Evolutionary conservation across 2,113 vertebrate genomes (phyloP), one percentile per base, ranked within the genome.

Genomic region (Apteryx owenii): DNA sequence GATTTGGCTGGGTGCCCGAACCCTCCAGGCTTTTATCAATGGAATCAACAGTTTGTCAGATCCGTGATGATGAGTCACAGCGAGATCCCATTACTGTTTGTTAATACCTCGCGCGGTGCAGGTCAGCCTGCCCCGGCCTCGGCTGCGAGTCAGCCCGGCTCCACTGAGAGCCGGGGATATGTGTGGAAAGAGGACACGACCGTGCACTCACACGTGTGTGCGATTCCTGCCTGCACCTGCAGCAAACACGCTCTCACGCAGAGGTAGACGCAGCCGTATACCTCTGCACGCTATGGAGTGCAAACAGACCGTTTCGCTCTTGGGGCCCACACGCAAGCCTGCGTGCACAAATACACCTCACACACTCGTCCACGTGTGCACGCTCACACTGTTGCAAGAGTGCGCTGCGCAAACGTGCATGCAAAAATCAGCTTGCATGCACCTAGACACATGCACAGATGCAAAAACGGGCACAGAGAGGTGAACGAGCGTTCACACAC

Each of bases 1-100:
- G 90, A 82, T 88, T 89, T 97, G 97, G 97, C 97, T 8, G 5
- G 22, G 71, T 93, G 94, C 96, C 95, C 10, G 2, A 93, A 83
- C 75, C 84, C 93, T 95, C 92, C 0, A 18, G 81, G 96, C 85
- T 97, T 98, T 97, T 96, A 96, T 98, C 97, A 97, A 88, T 97
- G 96, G 93, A 84, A 94, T 95, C 95, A 94, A 95, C 48, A 78
- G 85, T 95, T 97, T 94, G 88, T 97, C 88, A 65, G 96, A 54
- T 75, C 83, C 2, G 10, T 19, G 83, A 22, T 60, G 91, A 90
- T 93, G 96, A 97, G 96, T 91, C 96, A 85, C 64, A 17, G 92
- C 0, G 6, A 85, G 96, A 96, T 97, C 96, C 77, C 33, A 1
- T 96, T 65, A 29, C 94, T 50, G 82, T 70, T 48, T 16, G 33